These are phyloP conservation scores for Drosophila repletoides DNA, from an alignment of 1,140 invertebrate genomes.

Conservation along the genomic window DNA sequence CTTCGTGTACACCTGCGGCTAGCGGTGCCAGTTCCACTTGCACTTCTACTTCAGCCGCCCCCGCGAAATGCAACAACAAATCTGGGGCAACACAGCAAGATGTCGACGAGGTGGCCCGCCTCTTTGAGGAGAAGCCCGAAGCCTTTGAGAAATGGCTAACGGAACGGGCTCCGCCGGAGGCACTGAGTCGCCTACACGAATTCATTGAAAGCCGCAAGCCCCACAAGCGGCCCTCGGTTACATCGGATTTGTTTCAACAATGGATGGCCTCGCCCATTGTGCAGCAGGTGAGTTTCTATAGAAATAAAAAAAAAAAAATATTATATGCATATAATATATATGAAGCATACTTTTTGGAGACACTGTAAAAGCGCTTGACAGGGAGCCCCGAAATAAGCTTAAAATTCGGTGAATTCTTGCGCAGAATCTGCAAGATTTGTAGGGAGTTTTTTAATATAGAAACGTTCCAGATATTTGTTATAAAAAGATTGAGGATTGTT, in stretches of 20 bases:
- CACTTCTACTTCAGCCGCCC: neutral
- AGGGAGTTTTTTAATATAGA: too few species aligned
- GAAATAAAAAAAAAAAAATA: too few species aligned
- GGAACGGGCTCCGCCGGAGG: conserved; percentile 87
- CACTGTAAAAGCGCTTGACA: neutral
- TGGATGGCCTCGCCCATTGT: conserved; percentile 89
- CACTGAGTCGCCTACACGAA: conserved; percentile 84
- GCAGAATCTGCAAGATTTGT: neutral
- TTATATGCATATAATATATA: too few species aligned
- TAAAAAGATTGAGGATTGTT: too few species aligned
- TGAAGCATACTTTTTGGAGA: neutral
- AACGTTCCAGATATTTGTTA: too few species aligned
- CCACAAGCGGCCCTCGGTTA: conserved; percentile 89
- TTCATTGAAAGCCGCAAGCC: conserved; percentile 82
- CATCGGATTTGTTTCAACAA: conserved; percentile 91
- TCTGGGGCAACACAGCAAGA: conserved; percentile 59
- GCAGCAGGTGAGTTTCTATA: conserved; percentile 85
- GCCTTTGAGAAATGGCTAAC: conserved; percentile 88
- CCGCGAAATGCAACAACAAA: conserved; percentile 26
- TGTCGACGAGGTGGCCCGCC: conserved; percentile 76
- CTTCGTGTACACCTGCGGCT: conserved; percentile 30
- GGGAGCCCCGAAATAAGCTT: too few species aligned
- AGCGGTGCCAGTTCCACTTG: neutral
- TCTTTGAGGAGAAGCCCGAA: conserved; percentile 84
- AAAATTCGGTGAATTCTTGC: neutral